Evolutionary conservation across 2,888 invertebrate species (phyloP).

Genomic region (Laothoe populi): DNA sequence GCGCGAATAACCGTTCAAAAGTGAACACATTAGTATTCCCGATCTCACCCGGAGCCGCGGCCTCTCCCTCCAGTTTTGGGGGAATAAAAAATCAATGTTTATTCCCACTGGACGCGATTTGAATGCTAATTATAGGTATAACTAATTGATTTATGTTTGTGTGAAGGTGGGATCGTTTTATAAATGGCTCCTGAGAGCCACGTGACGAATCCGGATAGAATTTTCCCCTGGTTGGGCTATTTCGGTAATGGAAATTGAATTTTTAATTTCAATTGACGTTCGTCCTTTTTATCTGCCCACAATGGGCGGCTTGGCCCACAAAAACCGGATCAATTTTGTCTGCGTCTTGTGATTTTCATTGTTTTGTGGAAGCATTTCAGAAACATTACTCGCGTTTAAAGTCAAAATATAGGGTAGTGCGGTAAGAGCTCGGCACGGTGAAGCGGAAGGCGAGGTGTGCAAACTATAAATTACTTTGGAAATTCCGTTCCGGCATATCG

Average conservation of each 20-base stretch:
- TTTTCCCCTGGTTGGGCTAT: constrained; percentile 46
- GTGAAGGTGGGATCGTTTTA: constrained; percentile 62
- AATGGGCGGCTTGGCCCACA: not conserved
- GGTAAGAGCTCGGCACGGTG: constrained; percentile 39
- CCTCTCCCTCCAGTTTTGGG: constrained; percentile 74
- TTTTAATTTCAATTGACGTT: constrained; percentile 41
- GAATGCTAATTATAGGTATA: constrained; percentile 80
- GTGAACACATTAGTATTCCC: constrained; percentile 83
- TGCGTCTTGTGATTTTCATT: constrained; percentile 1
- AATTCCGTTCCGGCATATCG: constrained; percentile 71
- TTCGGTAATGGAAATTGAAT: constrained; percentile 45
- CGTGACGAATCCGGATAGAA: constrained; percentile 49
- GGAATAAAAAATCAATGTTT: constrained; percentile 85
- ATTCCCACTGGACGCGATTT: constrained; percentile 76
- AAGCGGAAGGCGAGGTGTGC: constrained; percentile 62
- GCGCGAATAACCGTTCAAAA: constrained; percentile 83
- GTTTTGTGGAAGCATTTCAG: constrained; percentile 7
- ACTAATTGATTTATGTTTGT: constrained; percentile 79
- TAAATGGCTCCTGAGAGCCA: constrained; percentile 51
- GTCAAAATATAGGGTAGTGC: constrained; percentile 41
- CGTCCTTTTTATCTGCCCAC: constrained; percentile 14
- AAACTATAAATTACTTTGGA: constrained; percentile 78
- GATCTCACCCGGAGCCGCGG: constrained; percentile 64
- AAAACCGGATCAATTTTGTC: not conserved
- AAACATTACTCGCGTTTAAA: constrained; percentile 36